A percentile compares a stretch with the other conserved stretches of the same genome.
These are phyloP conservation scores for Poliocrania exsul DNA, from an alignment of 2,797 vertebrate species.

Conservation along the genomic window DNA sequence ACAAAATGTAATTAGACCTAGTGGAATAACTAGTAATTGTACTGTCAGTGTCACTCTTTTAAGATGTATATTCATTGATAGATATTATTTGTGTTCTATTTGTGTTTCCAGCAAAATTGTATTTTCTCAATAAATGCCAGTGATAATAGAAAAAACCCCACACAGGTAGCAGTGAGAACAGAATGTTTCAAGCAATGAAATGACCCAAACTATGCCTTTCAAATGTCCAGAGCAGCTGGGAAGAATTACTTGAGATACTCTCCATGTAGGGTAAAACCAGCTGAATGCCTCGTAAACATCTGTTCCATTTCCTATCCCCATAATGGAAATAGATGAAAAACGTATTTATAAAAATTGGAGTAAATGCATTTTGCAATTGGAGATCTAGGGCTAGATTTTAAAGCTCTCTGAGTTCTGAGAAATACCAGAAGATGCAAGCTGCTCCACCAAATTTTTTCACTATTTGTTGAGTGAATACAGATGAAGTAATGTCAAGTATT, in stretches of 20 bases:
- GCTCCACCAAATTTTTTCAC: background rate
- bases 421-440: background rate
- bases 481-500: background rate
- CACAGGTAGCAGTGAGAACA: background rate
- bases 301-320: rapidly evolving
- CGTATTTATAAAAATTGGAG: background rate
- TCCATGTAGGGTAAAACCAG: background rate
- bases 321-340: background rate
- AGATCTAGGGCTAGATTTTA: background rate
- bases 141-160: background rate
- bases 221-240: background rate
- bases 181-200: background rate
- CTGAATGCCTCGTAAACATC: background rate
- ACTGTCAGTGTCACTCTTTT: background rate
- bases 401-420: background rate
- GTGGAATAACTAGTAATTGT: background rate
- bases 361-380: background rate
- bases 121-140: background rate
- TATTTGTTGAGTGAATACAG: background rate
- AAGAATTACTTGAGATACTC: background rate
- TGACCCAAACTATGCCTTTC: background rate
- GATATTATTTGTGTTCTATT: background rate
- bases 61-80: background rate
- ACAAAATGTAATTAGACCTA: background rate
- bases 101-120: background rate